A percentile compares a stretch with the other conserved stretches of the same genome.
These are phyloP conservation scores for Stenurella melanura DNA, from an alignment of 2,888 invertebrate species.

Conservation along the genomic window DNA sequence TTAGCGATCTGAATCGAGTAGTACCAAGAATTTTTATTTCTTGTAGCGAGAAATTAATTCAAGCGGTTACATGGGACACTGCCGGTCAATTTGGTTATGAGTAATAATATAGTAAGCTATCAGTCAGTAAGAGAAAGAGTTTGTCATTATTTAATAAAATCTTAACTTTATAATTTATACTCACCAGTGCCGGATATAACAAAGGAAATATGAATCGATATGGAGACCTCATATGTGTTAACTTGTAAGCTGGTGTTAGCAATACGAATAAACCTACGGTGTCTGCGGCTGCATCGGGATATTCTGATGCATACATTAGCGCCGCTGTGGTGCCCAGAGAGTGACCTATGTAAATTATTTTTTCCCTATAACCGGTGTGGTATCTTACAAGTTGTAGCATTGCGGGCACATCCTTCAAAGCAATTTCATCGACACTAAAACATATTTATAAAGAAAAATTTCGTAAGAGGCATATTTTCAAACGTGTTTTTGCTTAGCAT, in stretches of 20 bases:
- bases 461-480: too few species aligned
- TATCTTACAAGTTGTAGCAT: slow-evolving; percentile 75
- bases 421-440: slow-evolving; percentile 78
- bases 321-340: slow-evolving; percentile 78
- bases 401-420: slow-evolving; percentile 76
- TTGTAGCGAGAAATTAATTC: too few species aligned
- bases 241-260: slow-evolving; percentile 76
- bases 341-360: slow-evolving; percentile 76
- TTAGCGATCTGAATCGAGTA: too few species aligned
- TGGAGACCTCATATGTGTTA: slow-evolving; percentile 77
- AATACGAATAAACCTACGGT: slow-evolving; percentile 75
- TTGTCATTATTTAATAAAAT: neutral
- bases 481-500: too few species aligned
- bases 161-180: slow-evolving; percentile 24
- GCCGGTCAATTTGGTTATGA: too few species aligned
- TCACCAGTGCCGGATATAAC: slow-evolving; percentile 64
- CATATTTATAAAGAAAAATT: slow-evolving; percentile 18
- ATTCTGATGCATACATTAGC: slow-evolving; percentile 76
- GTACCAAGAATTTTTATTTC: too few species aligned
- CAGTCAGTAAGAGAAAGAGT: too few species aligned
- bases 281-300: slow-evolving; percentile 75
- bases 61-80: too few species aligned
- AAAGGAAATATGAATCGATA: slow-evolving; percentile 80
- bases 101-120: neutral
- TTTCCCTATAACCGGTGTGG: slow-evolving; percentile 67